Base-by-base conservation (phyloP, 2,113 vertebrate species). In the Syrmaticus mikado region DNA sequence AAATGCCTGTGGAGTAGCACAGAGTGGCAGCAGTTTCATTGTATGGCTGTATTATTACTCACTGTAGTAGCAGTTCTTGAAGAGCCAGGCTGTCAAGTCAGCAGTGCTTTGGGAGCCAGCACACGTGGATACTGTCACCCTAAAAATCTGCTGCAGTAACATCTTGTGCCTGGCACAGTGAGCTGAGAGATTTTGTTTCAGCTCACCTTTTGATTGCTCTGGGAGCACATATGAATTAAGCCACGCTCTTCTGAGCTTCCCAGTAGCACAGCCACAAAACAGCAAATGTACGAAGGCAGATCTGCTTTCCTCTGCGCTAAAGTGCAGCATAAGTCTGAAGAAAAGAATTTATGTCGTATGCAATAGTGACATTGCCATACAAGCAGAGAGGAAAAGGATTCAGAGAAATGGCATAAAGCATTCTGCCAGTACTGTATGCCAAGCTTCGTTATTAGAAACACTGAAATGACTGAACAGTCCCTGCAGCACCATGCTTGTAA, bases 71-170 rank as follows among this genome's bases (percentile, higher is more conserved):
- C 75, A 93, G 45, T 22, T 80, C 90, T 95, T 95, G 84, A 93
- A 93, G 95, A 95, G 93, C 57, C 65, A 95, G 82, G 52, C 86
- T 90, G 93, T 90, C 89, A 71, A 58, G 88, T 97, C 78, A 85
- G 64, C 61, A 87, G 3, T 22, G 78, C 67, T 93, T 74, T 88
- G 82, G 84, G 82, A 94, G 41, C 74, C 62, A 87, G 55, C 68
- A 81, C 68, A 77, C 52, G 68, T 78, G 91, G 80, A 96, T 81
- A 86, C 94, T 93, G 46, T 61, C 85, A 93, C 76, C 70, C 67
- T 82, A 89, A 94, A 84, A 81, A 93, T 89, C 93, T 82, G 85
- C 95, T 91, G 83, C 65, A 80, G 52, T 57, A 89, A 24, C 80
- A 84, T 75, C 53, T 85, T 91, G 52, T 91, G 52, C 90, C 76